Conservation (phyloP, 2,113 vertebrate genomes). For the Caracal caracal region DNA sequence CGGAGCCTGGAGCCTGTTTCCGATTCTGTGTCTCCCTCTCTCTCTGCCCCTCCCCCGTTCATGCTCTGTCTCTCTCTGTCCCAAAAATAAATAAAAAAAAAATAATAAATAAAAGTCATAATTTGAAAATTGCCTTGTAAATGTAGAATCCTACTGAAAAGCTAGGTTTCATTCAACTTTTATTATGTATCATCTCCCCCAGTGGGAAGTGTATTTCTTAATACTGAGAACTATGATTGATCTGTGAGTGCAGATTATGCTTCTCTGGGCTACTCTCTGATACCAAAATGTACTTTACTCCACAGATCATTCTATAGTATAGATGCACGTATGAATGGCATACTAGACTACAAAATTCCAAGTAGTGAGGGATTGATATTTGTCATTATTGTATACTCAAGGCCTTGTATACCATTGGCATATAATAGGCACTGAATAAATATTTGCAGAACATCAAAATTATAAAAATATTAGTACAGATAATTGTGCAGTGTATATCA, state of each 20-base stretch:
- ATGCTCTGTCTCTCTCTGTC: no score
- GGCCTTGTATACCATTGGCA: background rate
- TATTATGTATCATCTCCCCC: background rate
- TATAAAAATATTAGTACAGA: background rate
- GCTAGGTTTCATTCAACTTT: background rate
- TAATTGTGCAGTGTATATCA: background rate
- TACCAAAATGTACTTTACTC: background rate
- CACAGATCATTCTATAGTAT: background rate
- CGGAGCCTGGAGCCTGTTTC: no score
- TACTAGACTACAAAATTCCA: background rate
- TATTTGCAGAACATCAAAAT: background rate
- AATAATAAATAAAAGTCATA: background rate
- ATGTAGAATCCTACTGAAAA: constrained; percentile 25
- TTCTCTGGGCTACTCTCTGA: background rate
- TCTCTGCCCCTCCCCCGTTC: no score
- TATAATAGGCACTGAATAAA: background rate
- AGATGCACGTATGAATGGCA: background rate
- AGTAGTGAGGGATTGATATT: background rate
- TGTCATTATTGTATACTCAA: background rate
- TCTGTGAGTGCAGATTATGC: background rate
- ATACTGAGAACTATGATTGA: background rate
- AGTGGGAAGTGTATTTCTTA: background rate
- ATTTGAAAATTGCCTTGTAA: background rate
- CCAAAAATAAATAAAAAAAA: no score
- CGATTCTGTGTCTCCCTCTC: no score